Evolutionary conservation across 2,797 vertebrate genomes (phyloP), one percentile per base, ranked within the genome.

Genomic region (Hemibagrus guttatus): DNA sequence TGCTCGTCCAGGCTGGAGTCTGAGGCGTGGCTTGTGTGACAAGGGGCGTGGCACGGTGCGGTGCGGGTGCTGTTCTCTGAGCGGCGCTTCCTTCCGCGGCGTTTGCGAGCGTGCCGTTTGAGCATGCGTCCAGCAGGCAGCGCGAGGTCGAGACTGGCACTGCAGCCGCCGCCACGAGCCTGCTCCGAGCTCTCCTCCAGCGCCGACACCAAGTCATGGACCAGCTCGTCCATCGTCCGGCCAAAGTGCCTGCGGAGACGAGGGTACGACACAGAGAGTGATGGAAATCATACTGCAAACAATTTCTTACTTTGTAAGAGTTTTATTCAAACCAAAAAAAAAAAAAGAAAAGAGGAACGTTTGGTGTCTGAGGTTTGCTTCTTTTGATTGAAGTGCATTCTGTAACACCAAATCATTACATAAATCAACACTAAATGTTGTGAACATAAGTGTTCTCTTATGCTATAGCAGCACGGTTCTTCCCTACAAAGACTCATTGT

Each of bases 201-300:
- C 14, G 98, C 98, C 0, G 98, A 99, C 94, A 99, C 98, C 90
- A 99, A 94, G 90, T 99, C 98, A 14, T 99, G 98, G 94, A 99
- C 98, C 93, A 99, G 96, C 90, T 99, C 98, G 90, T 99, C 98
- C 98, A 99, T 99, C 89, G 97, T 97, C 95, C 96, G 96, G 93
- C 96, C 95, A 96, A 99, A 99, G 95, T 99, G 98, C 98, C 98
- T 99, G 83, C 0, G 23, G 4, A 35, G 21, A 58, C 16, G 5
- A 23, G 9, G 6, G 23, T 4, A 1, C 2, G n/a, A 63, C 23
- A n/a, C 9, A 12, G 23, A 63, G 26, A n/a, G 61, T 61, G 59
- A 61, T 8, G 23, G 23, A 9, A 9, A 59, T 59, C 58, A 59
- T 23, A 23, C 0, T 26, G 6, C 21, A 59, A 59, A 59, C 19